Percentiles rank a stretch among this genome's conserved stretches.
Evolutionary conservation across 2,113 vertebrate genomes (phyloP).

Genomic region (Nerophis lumbriciformis): DNA sequence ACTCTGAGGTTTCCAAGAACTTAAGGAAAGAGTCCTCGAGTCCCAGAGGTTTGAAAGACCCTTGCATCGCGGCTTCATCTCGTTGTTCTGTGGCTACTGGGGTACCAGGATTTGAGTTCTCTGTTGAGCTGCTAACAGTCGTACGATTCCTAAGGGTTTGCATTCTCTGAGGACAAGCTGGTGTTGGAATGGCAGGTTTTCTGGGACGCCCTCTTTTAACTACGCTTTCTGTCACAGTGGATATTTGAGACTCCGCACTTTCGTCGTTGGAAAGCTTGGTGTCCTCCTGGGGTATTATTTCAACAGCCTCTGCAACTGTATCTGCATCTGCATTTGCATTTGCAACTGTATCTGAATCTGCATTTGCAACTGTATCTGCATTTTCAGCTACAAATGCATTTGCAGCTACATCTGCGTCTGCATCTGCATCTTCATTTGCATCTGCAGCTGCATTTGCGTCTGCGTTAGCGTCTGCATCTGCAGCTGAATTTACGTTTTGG

Average conservation of each 20-base stretch:
- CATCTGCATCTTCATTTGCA: too few species aligned
- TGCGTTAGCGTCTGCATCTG: too few species aligned
- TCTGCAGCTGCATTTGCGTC: too few species aligned
- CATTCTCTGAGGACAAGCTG: conserved; percentile 62
- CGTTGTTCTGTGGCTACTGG: conserved; percentile 70
- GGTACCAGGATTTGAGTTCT: conserved; percentile 77
- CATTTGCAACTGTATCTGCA: too few species aligned
- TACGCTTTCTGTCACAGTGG: conserved; percentile 47
- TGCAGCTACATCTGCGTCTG: too few species aligned
- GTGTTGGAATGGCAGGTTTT: conserved; percentile 74
- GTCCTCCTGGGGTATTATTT: conserved; percentile 48
- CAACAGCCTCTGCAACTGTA: conserved; percentile 32
- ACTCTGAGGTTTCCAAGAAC: conserved; percentile 83
- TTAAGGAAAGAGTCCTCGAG: conserved; percentile 92
- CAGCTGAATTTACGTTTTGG: conserved; percentile 16
- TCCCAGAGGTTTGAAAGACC: conserved; percentile 87
- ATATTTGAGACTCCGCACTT: conserved; percentile 54
- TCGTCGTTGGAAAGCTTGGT: conserved; percentile 51
- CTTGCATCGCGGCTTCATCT: conserved; percentile 78
- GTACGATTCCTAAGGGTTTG: conserved; percentile 60
- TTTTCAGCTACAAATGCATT: too few species aligned
- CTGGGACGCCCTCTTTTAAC: conserved; percentile 76
- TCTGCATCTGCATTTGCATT: too few species aligned
- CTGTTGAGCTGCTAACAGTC: conserved; percentile 62
- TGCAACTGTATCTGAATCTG: too few species aligned